Evolutionary conservation across 2,888 invertebrate species (phyloP), one percentile per base, ranked within the genome.

Genomic region (Eupithecia tripunctaria): DNA sequence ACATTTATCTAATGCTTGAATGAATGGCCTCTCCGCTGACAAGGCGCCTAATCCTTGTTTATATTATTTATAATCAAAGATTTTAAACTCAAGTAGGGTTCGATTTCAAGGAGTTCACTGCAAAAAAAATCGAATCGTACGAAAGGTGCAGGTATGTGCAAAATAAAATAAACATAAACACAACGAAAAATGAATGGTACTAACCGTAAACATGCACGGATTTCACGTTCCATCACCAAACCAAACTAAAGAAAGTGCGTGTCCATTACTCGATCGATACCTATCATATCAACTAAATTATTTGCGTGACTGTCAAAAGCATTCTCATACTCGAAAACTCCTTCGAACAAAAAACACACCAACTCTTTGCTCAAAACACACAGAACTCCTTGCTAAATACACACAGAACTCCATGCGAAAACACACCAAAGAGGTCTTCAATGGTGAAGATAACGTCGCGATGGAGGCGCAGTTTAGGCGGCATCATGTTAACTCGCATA

Each of bases 361-460:
- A 38, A 47, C 8, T 56, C 25, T 14, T 56, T 10, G 56, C 56
- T 25, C 25, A 21, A 56, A 56, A 56, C 15, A 41, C 41, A 56
- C 7, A 12, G 10, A 12, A 56, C 12, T n/a, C 10, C 25, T 25
- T 56, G 56, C 56, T 25, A 56, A 27, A 25, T n/a, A 43, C 27
- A 59, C 15, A 59, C 27, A 14, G 3, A 59, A 27, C 59, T 59
- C 59, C 2, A 21, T 41, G 29, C 15, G 18, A 29, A 32, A 36
- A 68, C 89, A 67, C 79, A 95, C 95, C 94, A 69, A 93, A 91
- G 0, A 95, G 80, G 73, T 95, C 94, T 75, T 94, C 94, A 1
- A 94, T 81, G 0, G 94, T 94, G 79, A 95, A 95, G 67, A 95
- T 91, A 14, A 94, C 88, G 78, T 94, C 93, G 14, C 94, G 84